Evolutionary conservation across 35 echinoderm and acorn worm genomes (phyloP), one percentile per base, ranked within the genome.

Genomic region (Diadema setosum): DNA sequence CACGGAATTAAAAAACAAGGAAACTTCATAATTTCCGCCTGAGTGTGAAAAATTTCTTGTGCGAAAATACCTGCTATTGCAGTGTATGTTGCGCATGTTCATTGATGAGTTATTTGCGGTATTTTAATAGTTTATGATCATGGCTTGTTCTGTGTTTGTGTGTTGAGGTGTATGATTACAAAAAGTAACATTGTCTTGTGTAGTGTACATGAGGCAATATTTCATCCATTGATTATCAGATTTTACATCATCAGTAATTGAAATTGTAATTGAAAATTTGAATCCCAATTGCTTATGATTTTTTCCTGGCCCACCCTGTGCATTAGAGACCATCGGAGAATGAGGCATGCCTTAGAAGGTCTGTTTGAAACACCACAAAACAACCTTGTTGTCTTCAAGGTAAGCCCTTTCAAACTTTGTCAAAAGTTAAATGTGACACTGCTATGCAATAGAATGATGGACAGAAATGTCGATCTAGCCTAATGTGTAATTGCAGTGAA

Each of bases 311-410:
- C 21, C 21, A 16, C 1, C 21, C 21, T 15, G 30, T 67, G 9
- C 37, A 15, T 2, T 34, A 67, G 63, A 67, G 63, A 29, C 37
- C 63, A 26, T 33, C 27, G 37, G 21, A 41, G 21, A 44, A 78
- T 78, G 73, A 78, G 73, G n/a, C 73, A 78, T 18, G 73, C 73
- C 8, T n/a, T 78, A 6, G 73, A 78, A 78, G 5, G 73, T 6
- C 37, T 78, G 40, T 78, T 78, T 5, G 11, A 44, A 39, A 78
- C 73, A 42, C 73, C 73, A 44, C 73, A 78, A 78, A 78, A 78
- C 37, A 78, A 78, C 73, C 9, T 78, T 14, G 18, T 33, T 41
- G 44, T 78, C 14, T 78, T 78, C 16, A 78, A 41, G 73, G 73
- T 78, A n/a, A 2, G 40, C n/a, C 9, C 12, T 24, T 67, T 67